These are phyloP conservation scores for Steinernema hermaphroditum DNA, from an alignment of 2,888 invertebrate species.

Conservation along the genomic window DNA sequence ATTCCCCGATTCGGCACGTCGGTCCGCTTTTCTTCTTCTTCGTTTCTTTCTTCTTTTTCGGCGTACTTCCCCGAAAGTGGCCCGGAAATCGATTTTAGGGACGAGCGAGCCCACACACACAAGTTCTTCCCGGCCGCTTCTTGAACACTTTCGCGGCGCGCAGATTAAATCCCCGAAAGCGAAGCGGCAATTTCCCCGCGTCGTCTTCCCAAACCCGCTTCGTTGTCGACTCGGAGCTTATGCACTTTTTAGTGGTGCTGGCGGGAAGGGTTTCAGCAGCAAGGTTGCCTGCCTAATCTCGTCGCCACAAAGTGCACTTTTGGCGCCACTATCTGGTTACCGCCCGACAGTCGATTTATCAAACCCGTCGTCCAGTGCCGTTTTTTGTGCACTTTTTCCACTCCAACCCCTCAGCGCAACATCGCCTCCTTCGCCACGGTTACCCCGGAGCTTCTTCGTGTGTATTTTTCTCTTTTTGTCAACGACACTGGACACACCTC, in stretches of 20 bases:
- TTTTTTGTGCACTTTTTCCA: neutral
- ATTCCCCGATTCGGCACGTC: neutral
- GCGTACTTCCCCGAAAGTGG: neutral
- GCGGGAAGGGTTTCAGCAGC: no score
- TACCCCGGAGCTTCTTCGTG: neutral
- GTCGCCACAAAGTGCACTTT: constrained; percentile 4
- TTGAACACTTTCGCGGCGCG: constrained; percentile 12
- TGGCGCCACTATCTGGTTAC: constrained; percentile 1
- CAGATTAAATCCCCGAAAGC: constrained; percentile 19
- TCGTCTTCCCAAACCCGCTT: neutral
- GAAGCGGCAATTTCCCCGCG: constrained; percentile 10
- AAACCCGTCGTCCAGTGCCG: constrained; percentile 6
- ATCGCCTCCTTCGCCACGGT: neutral
- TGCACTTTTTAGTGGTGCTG: neutral
- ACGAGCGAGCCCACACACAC: constrained; percentile 13
- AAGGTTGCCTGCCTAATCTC: neutral
- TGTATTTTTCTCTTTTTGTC: neutral
- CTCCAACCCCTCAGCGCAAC: neutral
- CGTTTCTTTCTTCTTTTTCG: neutral
- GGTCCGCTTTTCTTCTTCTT: neutral
- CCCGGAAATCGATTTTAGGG: constrained; percentile 25
- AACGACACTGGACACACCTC: neutral
- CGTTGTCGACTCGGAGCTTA: neutral
- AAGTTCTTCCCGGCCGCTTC: neutral
- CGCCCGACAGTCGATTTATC: neutral